Evolutionary conservation across 2,888 invertebrate genomes (phyloP), one percentile per base, ranked within the genome.

Genomic region (Ligdia adustata): DNA sequence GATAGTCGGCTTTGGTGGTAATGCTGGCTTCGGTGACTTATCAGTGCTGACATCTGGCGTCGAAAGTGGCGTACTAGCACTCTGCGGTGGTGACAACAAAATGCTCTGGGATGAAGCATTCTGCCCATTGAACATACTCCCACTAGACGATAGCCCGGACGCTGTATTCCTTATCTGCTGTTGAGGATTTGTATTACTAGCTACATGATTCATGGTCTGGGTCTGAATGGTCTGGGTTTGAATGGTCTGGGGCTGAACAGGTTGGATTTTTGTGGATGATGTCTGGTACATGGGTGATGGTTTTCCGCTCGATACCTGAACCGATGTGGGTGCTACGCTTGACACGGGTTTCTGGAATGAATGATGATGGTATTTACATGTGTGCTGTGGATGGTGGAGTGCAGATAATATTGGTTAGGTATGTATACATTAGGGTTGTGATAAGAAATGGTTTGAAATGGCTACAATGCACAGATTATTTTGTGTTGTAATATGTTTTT

Each of bases 1-100:
- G 35, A 94, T 91, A 9, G 93, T 92, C 33, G 97, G 97, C 85
- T 97, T 97, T 5, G 96, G 96, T 51, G 96, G 96, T 75, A 96
- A 78, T 1, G 96, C 95, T 0, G 96, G 96, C 75, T 96, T 94
- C 32, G 92, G 91, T 12, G 87, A 90, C 70, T 92, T 92, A 64
- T 92, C 92, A 3, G 83, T 79, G 47, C 90, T 88, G 52, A 87
- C 87, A 62, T 91, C 91, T 3, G 93, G 92, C 5, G 91, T 92
- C 2, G 90, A 82, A 22, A 91, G 61, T 2, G 93, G 92, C 1
- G 93, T 93, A 66, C 93, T 93, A 56, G 91, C 91, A 53, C 92
- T 91, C 69, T 92, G 93, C 15, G 93, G 93, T 1, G 93, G 92
- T 7, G 93, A 93, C 69, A 92, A 67, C 64, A 89, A 64, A 57